These are phyloP conservation scores for Cossypha caffra DNA, from an alignment of 2,797 vertebrate species.

Conservation along the genomic window DNA sequence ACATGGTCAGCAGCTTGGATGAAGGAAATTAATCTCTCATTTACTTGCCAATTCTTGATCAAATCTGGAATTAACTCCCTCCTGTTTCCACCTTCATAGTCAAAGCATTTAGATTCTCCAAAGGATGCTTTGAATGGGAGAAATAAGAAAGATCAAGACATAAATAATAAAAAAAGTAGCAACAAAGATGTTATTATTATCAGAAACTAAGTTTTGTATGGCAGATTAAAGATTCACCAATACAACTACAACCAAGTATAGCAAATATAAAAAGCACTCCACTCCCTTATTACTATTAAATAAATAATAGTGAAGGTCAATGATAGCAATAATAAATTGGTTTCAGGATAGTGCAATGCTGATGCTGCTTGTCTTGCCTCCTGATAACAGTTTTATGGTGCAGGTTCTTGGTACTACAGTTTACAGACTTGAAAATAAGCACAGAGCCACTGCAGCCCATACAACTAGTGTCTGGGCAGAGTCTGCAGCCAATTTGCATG, in stretches of 20 bases:
- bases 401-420: neutral
- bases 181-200: neutral
- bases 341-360: neutral
- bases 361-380: neutral
- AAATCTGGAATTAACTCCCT: slow-evolving; percentile 31
- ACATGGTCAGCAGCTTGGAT: neutral
- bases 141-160: neutral
- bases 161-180: neutral
- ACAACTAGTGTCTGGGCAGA: neutral
- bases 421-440: neutral
- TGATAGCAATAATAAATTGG: neutral
- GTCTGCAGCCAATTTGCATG: neutral
- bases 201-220: neutral
- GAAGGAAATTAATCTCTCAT: slow-evolving; percentile 14
- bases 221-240: neutral
- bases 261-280: neutral
- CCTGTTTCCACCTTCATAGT: neutral
- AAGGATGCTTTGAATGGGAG: neutral
- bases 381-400: neutral
- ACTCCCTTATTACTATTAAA: neutral
- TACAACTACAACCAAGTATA: neutral
- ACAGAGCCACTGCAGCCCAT: neutral
- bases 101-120: neutral
- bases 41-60: slow-evolving; percentile 36
- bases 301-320: neutral